Percentiles rank a stretch among this genome's conserved stretches.
phyloP scores from a whole-genome alignment of 2,888 invertebrate genomes.

The Eudemis profundana region DNA sequence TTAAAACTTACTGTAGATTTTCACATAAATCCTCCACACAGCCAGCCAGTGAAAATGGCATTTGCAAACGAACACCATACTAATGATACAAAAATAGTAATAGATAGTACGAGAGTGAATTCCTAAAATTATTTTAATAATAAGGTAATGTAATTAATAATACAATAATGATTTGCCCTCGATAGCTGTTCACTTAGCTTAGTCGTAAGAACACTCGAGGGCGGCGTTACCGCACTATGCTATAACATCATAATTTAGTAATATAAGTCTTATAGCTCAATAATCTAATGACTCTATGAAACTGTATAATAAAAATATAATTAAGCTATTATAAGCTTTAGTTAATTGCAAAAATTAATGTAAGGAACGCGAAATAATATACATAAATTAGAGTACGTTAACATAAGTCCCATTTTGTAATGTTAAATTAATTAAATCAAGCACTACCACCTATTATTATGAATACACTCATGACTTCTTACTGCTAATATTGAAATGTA shows the following conservation, averaged over 20 bases:
- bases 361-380: conserved; percentile 68
- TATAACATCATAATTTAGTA: conserved; percentile 60
- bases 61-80: conserved; percentile 82
- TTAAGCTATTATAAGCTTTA: conserved; percentile 65
- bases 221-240: conserved; percentile 68
- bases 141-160: conserved; percentile 67
- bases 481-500: conserved; percentile 85
- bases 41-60: conserved; percentile 76
- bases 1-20: too few species aligned
- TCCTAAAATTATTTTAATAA: conserved; percentile 74
- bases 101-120: conserved; percentile 70
- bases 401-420: conserved; percentile 83
- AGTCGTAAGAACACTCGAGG: conserved; percentile 46
- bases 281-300: conserved; percentile 71
- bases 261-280: conserved; percentile 79
- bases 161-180: conserved; percentile 76
- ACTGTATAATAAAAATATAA: conserved; percentile 71
- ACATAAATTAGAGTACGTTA: conserved; percentile 64
- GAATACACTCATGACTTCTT: conserved; percentile 84
- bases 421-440: conserved; percentile 80
- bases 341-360: conserved; percentile 46
- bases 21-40: conserved; percentile 59
- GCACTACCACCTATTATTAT: conserved; percentile 83
- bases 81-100: conserved; percentile 75
- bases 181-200: conserved; percentile 57